phyloP scores from a whole-genome alignment of 2,113 vertebrate species.

The Ophiodon elongatus region DNA sequence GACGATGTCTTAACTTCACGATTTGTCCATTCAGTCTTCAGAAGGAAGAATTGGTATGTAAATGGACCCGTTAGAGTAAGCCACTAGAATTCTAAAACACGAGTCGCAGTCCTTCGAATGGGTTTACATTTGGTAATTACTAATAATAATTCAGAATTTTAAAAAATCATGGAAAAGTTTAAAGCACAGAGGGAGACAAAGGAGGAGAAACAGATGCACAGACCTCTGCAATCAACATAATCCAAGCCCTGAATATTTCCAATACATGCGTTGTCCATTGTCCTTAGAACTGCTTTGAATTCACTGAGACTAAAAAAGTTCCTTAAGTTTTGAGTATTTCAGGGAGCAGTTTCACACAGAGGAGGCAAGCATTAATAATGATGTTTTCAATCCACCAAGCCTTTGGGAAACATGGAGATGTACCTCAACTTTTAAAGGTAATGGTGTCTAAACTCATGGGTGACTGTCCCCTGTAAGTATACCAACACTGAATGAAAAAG shows the following conservation, averaged over 20 bases:
- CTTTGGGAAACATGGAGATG: slow-evolving; percentile 3
- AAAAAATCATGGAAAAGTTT: slow-evolving; percentile 5
- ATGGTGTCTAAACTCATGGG: not conserved
- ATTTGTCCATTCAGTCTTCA: not conserved
- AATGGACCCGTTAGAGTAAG: not conserved
- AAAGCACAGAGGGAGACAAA: not conserved
- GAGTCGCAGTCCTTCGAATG: not conserved
- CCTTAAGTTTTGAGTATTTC: slow-evolving; percentile 22
- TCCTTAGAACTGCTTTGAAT: slow-evolving; percentile 40
- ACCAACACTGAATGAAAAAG: not conserved
- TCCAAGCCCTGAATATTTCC: slow-evolving; percentile 49
- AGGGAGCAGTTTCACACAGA: slow-evolving; percentile 19
- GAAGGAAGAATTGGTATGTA: not conserved
- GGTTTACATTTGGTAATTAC: not conserved
- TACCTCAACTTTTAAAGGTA: not conserved
- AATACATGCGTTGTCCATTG: slow-evolving; percentile 32
- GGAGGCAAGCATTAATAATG: slow-evolving; percentile 4
- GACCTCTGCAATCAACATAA: slow-evolving; percentile 30
- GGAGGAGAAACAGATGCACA: slow-evolving; percentile 29
- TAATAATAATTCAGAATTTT: not conserved
- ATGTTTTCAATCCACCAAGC: not conserved
- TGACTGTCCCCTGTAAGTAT: not conserved
- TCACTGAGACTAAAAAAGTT: slow-evolving; percentile 36
- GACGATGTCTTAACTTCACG: not conserved
- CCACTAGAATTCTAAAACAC: not conserved